A percentile compares a stretch with the other conserved stretches of the same genome.
Evolutionary conservation across 2,888 invertebrate species (phyloP).

Genomic region (Hoplodrina blanda): DNA sequence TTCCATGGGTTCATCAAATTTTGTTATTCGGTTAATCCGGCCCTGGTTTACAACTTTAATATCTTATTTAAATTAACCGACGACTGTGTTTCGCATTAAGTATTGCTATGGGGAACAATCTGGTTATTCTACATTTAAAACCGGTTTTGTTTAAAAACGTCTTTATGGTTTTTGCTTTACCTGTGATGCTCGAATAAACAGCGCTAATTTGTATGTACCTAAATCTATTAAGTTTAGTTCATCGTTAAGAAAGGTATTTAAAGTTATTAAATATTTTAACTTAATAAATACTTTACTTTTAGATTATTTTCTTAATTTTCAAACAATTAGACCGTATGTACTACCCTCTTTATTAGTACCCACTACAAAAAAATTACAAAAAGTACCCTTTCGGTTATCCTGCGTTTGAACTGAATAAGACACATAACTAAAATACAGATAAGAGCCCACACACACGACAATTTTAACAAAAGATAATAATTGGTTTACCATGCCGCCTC

Average conservation of each 20-base stretch:
- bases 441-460: conserved; percentile 34
- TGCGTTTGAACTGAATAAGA: conserved; percentile 1
- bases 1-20: conserved; percentile 46
- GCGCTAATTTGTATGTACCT: conserved; percentile 24
- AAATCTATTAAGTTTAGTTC: conserved; percentile 41
- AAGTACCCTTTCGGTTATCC: not conserved
- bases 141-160: conserved; percentile 48
- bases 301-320: not conserved
- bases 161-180: conserved; percentile 43
- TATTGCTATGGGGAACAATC: conserved; percentile 55
- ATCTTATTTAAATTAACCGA: conserved; percentile 55
- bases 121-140: conserved; percentile 55
- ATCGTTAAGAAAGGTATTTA: not conserved
- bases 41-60: conserved; percentile 56
- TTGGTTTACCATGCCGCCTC: conserved; percentile 21
- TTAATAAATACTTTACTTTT: too few species aligned
- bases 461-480: conserved; percentile 31
- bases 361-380: too few species aligned
- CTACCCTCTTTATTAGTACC: too few species aligned
- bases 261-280: too few species aligned
- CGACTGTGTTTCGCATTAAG: conserved; percentile 42
- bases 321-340: not conserved
- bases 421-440: conserved; percentile 9
- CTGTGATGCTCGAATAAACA: conserved; percentile 35
- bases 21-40: conserved; percentile 51